Base-by-base conservation (phyloP, 37 sponge, comb jelly and placozoan genomes). In the Axinella damicornis region DNA sequence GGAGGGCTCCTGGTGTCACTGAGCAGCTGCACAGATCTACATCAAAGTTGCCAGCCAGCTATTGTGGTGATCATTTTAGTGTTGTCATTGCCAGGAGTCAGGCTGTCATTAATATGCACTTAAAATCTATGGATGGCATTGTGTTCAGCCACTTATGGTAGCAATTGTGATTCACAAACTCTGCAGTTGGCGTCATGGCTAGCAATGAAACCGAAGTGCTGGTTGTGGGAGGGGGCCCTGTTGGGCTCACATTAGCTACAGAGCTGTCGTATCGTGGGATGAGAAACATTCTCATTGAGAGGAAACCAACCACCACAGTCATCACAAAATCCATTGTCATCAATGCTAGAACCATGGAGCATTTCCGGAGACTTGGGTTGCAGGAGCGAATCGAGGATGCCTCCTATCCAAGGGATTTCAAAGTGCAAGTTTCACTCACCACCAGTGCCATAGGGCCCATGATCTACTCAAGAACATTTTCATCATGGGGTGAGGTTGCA, bases 161-260 rank as follows among this genome's bases (percentile, higher is more conserved):
- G n/a, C n/a, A n/a, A n/a, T n/a, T n/a, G n/a, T n/a, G n/a, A n/a
- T n/a, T n/a, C n/a, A n/a, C n/a, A n/a, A n/a, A n/a, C n/a, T n/a
- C n/a, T n/a, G n/a, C n/a, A n/a, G n/a, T n/a, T n/a, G n/a, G n/a
- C n/a, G 46, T 46, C 46, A 74, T 74, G 75, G 53, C 75, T 27
- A 28, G 19, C 25, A 69, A 79, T 39, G 71, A 81, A 70, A 35
- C 82, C 2, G 82, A 81, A 0, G 88, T 92, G 24, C 20, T 87
- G 19, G 78, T 92, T 21, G 63, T 87, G 0, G 92, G 92, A 30
- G 93, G 77, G 18, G 93, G 93, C 2, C 93, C 93, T 2, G 86
- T 92, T 13, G 93, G 93, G 0, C 89, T 92, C 20, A 33, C 75
- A 19, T 36, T 88, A 38, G 93, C 93, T n/a, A 72, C 81, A 16